Evolutionary conservation across 1,140 invertebrate genomes (phyloP).

Genomic region (honey bee (Apis mellifera)): DNA sequence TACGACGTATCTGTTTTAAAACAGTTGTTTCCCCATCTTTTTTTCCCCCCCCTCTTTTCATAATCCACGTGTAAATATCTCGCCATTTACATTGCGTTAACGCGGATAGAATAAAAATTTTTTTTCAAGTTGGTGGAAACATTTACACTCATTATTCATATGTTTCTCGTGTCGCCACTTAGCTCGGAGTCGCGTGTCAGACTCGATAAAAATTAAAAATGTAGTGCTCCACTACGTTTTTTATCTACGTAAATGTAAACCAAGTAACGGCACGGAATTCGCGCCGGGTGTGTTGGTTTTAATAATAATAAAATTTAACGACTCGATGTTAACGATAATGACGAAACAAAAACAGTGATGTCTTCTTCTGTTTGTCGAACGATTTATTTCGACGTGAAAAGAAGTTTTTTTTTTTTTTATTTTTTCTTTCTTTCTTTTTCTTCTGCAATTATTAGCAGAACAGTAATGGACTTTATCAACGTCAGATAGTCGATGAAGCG

Average conservation of each 20-base stretch:
- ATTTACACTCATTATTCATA: constrained; percentile 17
- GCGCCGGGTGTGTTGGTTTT: neutral
- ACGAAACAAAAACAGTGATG: constrained; percentile 3
- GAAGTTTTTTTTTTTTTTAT: too few relatives aligned
- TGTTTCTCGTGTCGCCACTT: constrained; percentile 13
- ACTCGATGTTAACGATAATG: constrained; percentile 8
- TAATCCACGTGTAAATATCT: neutral
- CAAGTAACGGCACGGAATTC: constrained; percentile 5
- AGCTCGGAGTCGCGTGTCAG: constrained; percentile 21
- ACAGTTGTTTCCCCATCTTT: neutral
- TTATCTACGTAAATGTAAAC: constrained; percentile 4
- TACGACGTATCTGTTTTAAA: neutral
- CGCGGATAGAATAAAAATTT: neutral
- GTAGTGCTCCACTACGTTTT: neutral
- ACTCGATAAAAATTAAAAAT: constrained; percentile 28
- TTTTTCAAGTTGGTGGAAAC: constrained; percentile 12
- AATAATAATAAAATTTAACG: neutral
- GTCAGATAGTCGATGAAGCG: neutral
- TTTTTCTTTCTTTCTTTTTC: neutral
- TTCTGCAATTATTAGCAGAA: neutral
- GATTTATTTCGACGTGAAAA: neutral
- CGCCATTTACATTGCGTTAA: neutral
- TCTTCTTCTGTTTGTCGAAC: neutral
- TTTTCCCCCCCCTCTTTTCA: neutral
- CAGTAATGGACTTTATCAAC: neutral